Evolutionary conservation across 2,888 invertebrate species (phyloP).

Genomic region (Acheta domesticus): DNA sequence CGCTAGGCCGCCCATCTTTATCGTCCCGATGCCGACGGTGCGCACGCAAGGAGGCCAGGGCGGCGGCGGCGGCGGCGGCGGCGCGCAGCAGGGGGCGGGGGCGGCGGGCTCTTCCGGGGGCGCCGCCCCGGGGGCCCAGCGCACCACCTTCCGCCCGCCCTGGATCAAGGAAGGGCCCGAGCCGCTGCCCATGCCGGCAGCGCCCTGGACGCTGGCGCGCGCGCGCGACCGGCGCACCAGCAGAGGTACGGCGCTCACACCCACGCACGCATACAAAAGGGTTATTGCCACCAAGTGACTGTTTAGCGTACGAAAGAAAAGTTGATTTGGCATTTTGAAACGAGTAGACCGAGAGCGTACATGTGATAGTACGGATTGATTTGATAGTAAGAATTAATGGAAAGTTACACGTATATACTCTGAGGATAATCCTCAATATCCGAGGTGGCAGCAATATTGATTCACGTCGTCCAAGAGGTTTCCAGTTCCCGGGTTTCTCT

Average conservation of each 20-base stretch:
- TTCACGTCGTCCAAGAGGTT: no score
- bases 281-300: no score
- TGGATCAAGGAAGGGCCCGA: slow-evolving; percentile 68
- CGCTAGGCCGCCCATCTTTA: slow-evolving; percentile 27
- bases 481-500: no score
- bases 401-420: no score
- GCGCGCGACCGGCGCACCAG: slow-evolving; percentile 35
- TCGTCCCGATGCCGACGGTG: slow-evolving; percentile 32
- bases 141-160: slow-evolving; percentile 69
- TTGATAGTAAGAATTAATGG: no score
- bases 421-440: no score
- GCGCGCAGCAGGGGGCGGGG: slow-evolving; percentile 3
- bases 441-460: no score
- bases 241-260: not conserved
- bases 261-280: no score
- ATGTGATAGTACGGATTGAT: no score
- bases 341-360: no score
- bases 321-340: no score
- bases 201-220: slow-evolving; percentile 56
- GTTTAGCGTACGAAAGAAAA: no score
- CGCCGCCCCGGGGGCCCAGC: slow-evolving; percentile 44
- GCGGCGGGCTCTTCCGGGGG: not conserved
- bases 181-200: slow-evolving; percentile 56
- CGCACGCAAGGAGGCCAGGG: not conserved
- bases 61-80: slow-evolving; percentile 25